Evolutionary conservation across 2,113 vertebrate genomes (phyloP).

Genomic region (Daboia siamensis): DNA sequence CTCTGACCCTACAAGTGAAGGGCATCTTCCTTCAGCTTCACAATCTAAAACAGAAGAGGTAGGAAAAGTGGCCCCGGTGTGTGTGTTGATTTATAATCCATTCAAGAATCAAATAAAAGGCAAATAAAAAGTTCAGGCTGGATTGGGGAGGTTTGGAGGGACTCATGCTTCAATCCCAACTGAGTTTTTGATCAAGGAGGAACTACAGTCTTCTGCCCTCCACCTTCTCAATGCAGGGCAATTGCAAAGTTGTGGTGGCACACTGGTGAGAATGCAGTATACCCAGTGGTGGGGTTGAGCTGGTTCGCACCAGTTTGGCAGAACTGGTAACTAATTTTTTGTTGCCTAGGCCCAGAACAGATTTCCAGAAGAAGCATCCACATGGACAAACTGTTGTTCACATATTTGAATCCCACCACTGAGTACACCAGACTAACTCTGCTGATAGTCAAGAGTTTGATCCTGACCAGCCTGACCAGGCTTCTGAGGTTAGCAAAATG

Average conservation of each 20-base stretch:
- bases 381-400: too few species aligned
- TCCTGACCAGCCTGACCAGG: too few species aligned
- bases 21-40: background rate
- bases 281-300: too few species aligned
- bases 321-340: too few species aligned
- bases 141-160: background rate
- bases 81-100: background rate
- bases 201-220: background rate
- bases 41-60: background rate
- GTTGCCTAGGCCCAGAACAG: too few species aligned
- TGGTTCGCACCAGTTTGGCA: too few species aligned
- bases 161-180: background rate
- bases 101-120: background rate
- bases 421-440: too few species aligned
- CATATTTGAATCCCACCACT: too few species aligned
- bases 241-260: background rate
- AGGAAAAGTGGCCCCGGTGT: background rate
- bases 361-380: too few species aligned
- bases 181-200: background rate
- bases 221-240: background rate
- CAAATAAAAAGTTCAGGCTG: background rate
- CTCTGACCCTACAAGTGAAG: background rate
- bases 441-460: too few species aligned
- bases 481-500: too few species aligned
- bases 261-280: too few species aligned